Conservation (phyloP, 2,888 invertebrate genomes). For the Platycheirus albimanus region DNA sequence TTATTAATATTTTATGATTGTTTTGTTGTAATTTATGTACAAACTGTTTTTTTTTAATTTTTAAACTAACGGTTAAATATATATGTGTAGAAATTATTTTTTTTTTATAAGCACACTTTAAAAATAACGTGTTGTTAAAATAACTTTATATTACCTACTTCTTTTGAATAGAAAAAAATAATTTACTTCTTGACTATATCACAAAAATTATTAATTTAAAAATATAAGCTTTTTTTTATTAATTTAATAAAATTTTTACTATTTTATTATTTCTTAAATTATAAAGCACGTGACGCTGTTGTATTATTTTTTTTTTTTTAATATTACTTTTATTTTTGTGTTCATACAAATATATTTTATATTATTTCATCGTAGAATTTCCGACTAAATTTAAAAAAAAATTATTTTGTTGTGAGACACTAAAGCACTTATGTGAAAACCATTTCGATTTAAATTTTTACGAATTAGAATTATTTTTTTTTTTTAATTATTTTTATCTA, state of each 20-base stretch:
- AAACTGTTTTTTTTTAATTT: constrained; percentile 20
- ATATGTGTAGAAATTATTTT: constrained; percentile 46
- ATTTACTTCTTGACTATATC: constrained; percentile 57
- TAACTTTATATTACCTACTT: not conserved
- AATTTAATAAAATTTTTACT: constrained; percentile 45
- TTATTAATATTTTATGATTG: not conserved
- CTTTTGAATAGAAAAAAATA: constrained; percentile 32
- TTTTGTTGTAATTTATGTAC: constrained; percentile 32
- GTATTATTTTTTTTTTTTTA: not conserved
- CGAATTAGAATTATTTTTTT: constrained; percentile 11
- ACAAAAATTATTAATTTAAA: constrained; percentile 44
- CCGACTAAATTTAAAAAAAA: constrained; percentile 18
- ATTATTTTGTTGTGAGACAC: constrained; percentile 64
- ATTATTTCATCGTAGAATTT: constrained; percentile 48
- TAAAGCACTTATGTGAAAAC: constrained; percentile 75
- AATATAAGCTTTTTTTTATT: constrained; percentile 21
- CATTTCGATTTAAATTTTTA: constrained; percentile 58
- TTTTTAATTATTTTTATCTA: constrained; percentile 16
- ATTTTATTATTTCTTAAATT: constrained; percentile 47
- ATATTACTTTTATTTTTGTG: constrained; percentile 16
- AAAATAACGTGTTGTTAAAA: constrained; percentile 36
- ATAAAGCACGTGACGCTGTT: constrained; percentile 57
- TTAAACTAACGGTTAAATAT: no score
- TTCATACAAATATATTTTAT: constrained; percentile 52
- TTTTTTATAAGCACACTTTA: constrained; percentile 51